These are phyloP conservation scores for Anguilla marmorata DNA, from an alignment of 2,797 vertebrate genomes.

Conservation along the genomic window DNA sequence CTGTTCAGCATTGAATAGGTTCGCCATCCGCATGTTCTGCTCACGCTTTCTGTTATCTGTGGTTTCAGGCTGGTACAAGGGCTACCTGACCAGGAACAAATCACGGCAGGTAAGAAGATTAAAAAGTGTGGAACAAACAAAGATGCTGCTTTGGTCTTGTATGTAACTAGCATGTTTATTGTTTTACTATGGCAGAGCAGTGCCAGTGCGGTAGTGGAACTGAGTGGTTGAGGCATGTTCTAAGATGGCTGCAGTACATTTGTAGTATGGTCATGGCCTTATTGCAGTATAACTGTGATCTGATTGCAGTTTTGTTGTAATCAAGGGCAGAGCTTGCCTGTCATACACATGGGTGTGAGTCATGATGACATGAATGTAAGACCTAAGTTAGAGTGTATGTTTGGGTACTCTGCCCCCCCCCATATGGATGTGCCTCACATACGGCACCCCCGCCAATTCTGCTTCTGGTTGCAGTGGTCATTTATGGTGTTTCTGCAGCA, in stretches of 20 bases:
- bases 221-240: neutral
- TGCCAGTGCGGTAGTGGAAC: neutral
- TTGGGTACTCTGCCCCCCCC: too few relatives aligned
- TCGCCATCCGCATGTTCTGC: neutral
- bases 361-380: too few relatives aligned
- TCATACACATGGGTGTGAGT: too few relatives aligned
- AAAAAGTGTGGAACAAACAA: neutral
- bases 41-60: conserved; percentile 28
- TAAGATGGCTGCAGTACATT: neutral
- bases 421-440: too few relatives aligned
- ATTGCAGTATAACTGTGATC: neutral
- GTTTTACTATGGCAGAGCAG: neutral
- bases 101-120: conserved; percentile 75
- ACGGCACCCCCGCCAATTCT: too few relatives aligned
- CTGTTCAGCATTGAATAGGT: neutral
- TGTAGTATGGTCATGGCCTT: neutral
- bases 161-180: neutral
- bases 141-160: neutral
- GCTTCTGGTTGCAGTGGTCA: too few relatives aligned
- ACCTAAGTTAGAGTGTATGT: too few relatives aligned
- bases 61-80: conserved; percentile 87
- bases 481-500: neutral
- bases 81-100: conserved; percentile 84
- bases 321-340: too few relatives aligned
- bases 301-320: neutral